Percentiles rank a stretch among this genome's conserved stretches.
These are phyloP conservation scores for Agrotis segetum DNA, from an alignment of 2,888 invertebrate species.

Conservation along the genomic window DNA sequence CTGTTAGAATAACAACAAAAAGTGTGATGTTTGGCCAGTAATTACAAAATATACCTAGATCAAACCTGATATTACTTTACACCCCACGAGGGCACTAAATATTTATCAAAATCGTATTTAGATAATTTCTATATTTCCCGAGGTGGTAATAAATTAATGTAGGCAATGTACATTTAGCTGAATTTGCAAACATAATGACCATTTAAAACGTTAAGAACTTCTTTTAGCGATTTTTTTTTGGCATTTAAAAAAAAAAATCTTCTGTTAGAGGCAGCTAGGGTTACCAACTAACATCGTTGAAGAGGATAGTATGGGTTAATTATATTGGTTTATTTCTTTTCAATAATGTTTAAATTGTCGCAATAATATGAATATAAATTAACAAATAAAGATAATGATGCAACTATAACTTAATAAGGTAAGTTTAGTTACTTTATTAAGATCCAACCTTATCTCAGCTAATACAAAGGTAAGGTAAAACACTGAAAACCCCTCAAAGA, in stretches of 20 bases:
- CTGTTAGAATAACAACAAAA: background rate
- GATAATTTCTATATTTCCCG: constrained; percentile 39
- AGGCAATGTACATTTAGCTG: background rate
- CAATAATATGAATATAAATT: no score
- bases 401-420: no score
- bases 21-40: background rate
- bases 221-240: no score
- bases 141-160: constrained; percentile 20
- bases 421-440: no score
- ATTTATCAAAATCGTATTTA: constrained; percentile 40
- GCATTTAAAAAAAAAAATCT: no score
- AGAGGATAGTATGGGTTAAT: no score
- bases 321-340: no score
- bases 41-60: constrained; percentile 2
- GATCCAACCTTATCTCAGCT: background rate
- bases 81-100: constrained; percentile 34
- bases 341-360: no score
- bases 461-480: background rate
- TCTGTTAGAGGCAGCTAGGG: no score
- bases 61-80: constrained; percentile 9
- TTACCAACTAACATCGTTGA: no score
- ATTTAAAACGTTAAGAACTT: background rate
- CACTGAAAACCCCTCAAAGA: background rate
- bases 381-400: no score
- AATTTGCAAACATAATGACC: background rate